Base-by-base conservation (phyloP, 2,113 vertebrate species). In the Bos taurus region DNA sequence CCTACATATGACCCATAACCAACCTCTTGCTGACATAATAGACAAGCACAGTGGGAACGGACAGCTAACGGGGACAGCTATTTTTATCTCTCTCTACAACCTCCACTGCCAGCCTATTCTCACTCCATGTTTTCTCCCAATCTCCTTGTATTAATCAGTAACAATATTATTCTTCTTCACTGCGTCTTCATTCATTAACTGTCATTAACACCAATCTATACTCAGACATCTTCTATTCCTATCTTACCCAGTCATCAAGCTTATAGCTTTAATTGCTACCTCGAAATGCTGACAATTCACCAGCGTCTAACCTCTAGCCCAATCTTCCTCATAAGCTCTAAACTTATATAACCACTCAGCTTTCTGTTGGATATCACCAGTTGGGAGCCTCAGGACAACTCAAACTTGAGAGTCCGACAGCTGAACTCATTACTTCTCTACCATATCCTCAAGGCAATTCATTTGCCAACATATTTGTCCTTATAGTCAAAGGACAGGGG, bases 1-100 rank as follows among this genome's bases (percentile, higher is more conserved):
- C 46, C 50, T 30, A 3, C 2, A 0, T 23, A 13, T 40, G 46
- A n/a, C 71, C 84, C 2, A 0, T 16, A 43, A 23, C 26, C 50
- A 48, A 71, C 74, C 59, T 56, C 2, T 7, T 21, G 8, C 56
- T 36, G 48, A 36, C n/a, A 26, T 7, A 33, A 30, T 10, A 43
- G 33, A 50, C 30, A 16, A 52, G 54, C n/a, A 25, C 7, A 7
- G 33, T 7, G 36, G 48, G 43, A 84, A 21, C 71, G 9, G 30
- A 46, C 28, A 48, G 9, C 5, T 3, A 25, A 57, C 3, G 0
- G 46, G 46, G 5, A 26, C 5, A 43, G 30, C 11, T 10, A 2
- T 12, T 25, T 78, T 30, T 67, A 15, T 52, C 30, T 52, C 36
- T 57, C 21, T 59, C 16, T 0, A 56, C 21, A 54, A 28, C 15